A percentile compares a stretch with the other conserved stretches of the same genome.
These are phyloP conservation scores for Allolobophora icterica DNA, from an alignment of 2,888 invertebrate species.

Conservation along the genomic window DNA sequence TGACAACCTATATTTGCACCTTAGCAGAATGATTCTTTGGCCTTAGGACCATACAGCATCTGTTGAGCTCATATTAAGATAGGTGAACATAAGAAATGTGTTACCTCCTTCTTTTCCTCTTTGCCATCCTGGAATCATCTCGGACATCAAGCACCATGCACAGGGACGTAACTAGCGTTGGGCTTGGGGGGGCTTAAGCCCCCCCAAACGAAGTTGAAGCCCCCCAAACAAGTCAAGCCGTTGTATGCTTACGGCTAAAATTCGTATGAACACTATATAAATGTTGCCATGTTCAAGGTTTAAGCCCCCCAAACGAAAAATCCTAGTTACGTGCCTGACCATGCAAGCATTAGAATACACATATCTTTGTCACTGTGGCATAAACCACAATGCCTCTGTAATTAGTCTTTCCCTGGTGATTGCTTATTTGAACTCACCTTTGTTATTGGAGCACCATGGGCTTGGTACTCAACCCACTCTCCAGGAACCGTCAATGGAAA, in stretches of 20 bases:
- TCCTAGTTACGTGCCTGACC: too few relatives aligned
- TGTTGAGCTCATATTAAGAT: not conserved
- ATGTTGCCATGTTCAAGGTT: too few relatives aligned
- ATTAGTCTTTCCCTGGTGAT: not conserved
- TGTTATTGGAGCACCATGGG: conserved; percentile 69
- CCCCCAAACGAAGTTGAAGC: too few relatives aligned
- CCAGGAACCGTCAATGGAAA: conserved; percentile 76
- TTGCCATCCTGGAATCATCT: not conserved
- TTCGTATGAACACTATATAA: too few relatives aligned
- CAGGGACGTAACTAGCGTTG: too few relatives aligned
- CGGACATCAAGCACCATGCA: not conserved
- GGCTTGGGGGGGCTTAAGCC: too few relatives aligned
- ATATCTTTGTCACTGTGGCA: not conserved
- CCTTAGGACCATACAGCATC: not conserved
- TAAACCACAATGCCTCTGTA: not conserved
- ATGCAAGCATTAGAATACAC: too few relatives aligned
- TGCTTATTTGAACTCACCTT: conserved; percentile 63
- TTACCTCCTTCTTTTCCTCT: not conserved
- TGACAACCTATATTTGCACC: not conserved
- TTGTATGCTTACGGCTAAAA: too few relatives aligned
- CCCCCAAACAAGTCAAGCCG: too few relatives aligned
- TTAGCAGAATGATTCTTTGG: not conserved
- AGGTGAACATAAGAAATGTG: not conserved
- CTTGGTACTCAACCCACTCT: conserved; percentile 67
- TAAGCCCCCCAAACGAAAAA: too few relatives aligned